Conservation (phyloP, 53 echinoderm and acorn worm genomes). For the Paelopatides confundens region DNA sequence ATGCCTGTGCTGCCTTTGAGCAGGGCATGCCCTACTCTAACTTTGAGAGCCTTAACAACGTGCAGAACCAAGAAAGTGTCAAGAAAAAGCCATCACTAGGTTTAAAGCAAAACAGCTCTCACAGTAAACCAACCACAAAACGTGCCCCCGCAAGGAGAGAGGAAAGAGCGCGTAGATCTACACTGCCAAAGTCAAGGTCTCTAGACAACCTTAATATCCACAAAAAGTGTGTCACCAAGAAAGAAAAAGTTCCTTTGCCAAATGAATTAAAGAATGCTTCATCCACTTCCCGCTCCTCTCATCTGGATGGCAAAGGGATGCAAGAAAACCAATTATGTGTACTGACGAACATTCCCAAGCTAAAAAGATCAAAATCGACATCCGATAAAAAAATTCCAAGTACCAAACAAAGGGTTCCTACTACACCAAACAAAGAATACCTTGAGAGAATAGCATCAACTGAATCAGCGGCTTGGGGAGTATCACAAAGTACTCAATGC, state of each 20-base stretch:
- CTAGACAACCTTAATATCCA: slow-evolving; percentile 1
- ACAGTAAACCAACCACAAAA: neutral
- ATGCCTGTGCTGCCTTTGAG: slow-evolving; percentile 39
- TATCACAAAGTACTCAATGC: too few relatives aligned
- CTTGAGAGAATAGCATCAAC: too few relatives aligned
- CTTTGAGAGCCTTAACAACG: neutral
- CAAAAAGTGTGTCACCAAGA: neutral
- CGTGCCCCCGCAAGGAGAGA: neutral
- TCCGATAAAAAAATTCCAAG: neutral
- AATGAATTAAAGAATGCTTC: neutral
- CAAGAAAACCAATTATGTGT: neutral
- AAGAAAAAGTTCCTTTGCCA: neutral
- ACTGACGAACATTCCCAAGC: neutral
- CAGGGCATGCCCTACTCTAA: slow-evolving; percentile 1
- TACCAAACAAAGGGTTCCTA: neutral
- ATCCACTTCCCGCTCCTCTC: too few relatives aligned
- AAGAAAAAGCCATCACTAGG: neutral
- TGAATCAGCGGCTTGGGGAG: too few relatives aligned
- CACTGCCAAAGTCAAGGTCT: neutral
- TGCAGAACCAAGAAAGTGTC: neutral
- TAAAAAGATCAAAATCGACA: neutral
- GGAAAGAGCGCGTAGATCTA: neutral
- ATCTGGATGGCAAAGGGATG: neutral
- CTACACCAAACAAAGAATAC: too few relatives aligned
- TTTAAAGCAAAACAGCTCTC: neutral